A percentile compares a stretch with the other conserved stretches of the same genome.
These are phyloP conservation scores for Lasaia peninsularis DNA, from an alignment of 1,140 invertebrate species.

Conservation along the genomic window DNA sequence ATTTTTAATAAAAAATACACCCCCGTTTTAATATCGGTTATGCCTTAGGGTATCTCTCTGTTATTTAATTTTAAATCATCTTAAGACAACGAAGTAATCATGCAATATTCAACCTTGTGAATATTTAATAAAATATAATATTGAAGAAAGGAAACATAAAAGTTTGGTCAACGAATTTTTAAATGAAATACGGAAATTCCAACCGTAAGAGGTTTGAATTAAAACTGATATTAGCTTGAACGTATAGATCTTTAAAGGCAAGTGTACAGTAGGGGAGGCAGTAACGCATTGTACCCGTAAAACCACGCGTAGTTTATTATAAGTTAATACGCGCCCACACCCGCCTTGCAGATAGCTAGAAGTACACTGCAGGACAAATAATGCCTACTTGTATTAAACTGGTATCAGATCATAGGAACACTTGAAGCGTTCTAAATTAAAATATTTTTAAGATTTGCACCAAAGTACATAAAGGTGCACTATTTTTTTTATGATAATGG, in stretches of 20 bases:
- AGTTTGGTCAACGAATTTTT: background rate
- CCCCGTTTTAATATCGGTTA: constrained; percentile 54
- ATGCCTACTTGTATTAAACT: too few species aligned
- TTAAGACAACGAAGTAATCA: constrained; percentile 11
- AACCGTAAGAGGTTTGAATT: background rate
- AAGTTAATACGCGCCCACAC: constrained; percentile 63
- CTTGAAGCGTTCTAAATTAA: too few species aligned
- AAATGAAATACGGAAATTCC: constrained; percentile 10
- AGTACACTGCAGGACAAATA: constrained; percentile 24
- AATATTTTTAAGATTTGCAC: too few species aligned
- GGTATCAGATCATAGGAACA: too few species aligned
- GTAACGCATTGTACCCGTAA: constrained; percentile 51
- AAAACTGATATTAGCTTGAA: constrained; percentile 21
- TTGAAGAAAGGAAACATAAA: background rate
- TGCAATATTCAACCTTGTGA: constrained; percentile 17
- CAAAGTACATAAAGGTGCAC: too few species aligned
- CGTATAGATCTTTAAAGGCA: constrained; percentile 15
- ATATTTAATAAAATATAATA: background rate
- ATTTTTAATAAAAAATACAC: constrained; percentile 69
- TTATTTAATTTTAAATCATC: constrained; percentile 13
- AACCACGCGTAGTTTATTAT: constrained; percentile 69
- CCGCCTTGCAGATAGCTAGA: constrained; percentile 40
- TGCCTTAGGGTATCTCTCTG: constrained; percentile 44
- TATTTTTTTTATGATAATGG: too few species aligned
- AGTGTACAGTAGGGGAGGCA: constrained; percentile 19